Base-by-base conservation (phyloP, 2,797 vertebrate species). In the Sebastes cheni region DNA sequence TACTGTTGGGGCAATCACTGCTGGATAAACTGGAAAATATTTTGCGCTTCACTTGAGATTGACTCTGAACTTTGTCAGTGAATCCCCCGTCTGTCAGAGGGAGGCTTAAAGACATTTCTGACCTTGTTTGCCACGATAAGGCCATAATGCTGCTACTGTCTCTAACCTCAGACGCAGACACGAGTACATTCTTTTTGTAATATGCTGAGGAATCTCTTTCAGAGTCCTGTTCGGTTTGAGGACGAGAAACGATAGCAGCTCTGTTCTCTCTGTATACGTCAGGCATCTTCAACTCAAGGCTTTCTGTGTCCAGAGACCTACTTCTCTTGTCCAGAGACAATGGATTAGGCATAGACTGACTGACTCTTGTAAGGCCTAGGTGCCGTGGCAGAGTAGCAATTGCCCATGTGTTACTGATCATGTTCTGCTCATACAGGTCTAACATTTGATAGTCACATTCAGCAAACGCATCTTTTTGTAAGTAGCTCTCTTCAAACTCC, bases 311-410 rank as follows among this genome's bases (percentile, higher is more conserved):
- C 16, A 99, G 94, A 6, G 98, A 99, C 20, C 97, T 96, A 86
- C 98, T 99, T 79, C 98, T 96, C 36, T 97, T 96, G 90, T 97
- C 97, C 30, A 97, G 58, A 13, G 97, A 96, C 93, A 99, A 94
- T 0, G 97, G 95, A 2, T 93, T 94, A 0, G 97, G 94, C 90
- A 94, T 79, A 54, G 97, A 90, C 73, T 96, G 96, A 83, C 91
- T 94, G 18, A 96, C 91, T 52, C 96, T 96, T 12, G 96, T 95
- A 12, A 97, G 94, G 80, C 97, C 97, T 4, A 98, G 93, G 88
- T 98, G 97, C 42, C 97, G 96, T 36, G 98, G 98, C 74, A 99
- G 97, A 95, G 98, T 99, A 64, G 97, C 92, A 5, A 98, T 97
- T 0, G 97, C 97, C 98, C 98, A 99, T 42, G 95, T 93, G 11